A percentile compares a stretch with the other conserved stretches of the same genome.
Conservation (phyloP, 2,888 invertebrate genomes). For the Globia sparganii region DNA sequence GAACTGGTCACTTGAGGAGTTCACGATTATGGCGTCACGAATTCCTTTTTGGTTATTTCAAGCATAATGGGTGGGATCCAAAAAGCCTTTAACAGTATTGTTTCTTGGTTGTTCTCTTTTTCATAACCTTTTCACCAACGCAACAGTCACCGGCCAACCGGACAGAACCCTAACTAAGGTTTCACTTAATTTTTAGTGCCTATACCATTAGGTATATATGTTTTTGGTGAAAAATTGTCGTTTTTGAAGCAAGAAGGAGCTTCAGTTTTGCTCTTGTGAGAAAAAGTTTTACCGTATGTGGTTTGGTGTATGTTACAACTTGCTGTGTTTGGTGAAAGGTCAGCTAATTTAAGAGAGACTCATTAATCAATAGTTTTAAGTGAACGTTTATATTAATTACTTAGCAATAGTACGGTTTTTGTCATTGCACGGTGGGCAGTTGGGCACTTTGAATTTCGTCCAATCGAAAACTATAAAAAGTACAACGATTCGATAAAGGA, state of each 20-base stretch:
- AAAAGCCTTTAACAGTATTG: not conserved
- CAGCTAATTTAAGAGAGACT: conserved; percentile 6
- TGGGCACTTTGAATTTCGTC: conserved; percentile 9
- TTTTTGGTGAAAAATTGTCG: not conserved
- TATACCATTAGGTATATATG: not conserved
- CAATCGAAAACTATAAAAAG: not conserved
- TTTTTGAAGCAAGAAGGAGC: not conserved
- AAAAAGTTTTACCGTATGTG: no score
- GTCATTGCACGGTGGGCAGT: conserved; percentile 37
- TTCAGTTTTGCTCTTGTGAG: not conserved
- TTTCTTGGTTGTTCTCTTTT: conserved; percentile 3
- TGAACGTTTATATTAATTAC: not conserved
- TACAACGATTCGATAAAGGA: not conserved
- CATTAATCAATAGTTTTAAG: conserved; percentile 41
- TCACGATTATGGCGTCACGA: not conserved
- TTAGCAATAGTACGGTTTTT: conserved; percentile 22
- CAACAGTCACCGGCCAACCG: not conserved
- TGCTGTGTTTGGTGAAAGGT: conserved; percentile 24
- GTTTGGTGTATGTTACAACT: not conserved
- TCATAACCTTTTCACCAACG: conserved; percentile 4
- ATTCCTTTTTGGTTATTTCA: not conserved
- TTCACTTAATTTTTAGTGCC: not conserved
- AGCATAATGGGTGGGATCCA: conserved; percentile 7
- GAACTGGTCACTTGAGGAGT: not conserved
- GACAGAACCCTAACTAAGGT: not conserved